Base-by-base conservation (phyloP, 2,888 invertebrate genomes). In the Tuberolachnus salignus region DNA sequence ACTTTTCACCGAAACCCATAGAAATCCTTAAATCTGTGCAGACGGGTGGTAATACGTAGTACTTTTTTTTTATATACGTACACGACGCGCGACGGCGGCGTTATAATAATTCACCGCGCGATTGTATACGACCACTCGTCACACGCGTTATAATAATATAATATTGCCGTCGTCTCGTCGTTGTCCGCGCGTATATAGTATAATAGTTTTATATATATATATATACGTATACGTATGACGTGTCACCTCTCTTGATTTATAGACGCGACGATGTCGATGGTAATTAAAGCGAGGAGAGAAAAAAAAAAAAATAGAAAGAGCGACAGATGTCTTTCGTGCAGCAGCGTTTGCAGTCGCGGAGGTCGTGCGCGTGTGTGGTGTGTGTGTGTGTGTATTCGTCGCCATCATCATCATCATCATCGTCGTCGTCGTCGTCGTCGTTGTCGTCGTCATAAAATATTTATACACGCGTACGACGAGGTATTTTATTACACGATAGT, bases 201-300 rank as follows among this genome's bases (percentile, higher is more conserved):
- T 63, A 59, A n/a, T n/a, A n/a, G n/a, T n/a, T n/a, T n/a, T n/a
- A 21, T 14, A 59, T 34, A 61, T 44, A 44, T 44, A 44, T 44
- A 44, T 44, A 44, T 10, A 10, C 13, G 13, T 46, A 46, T 46
- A 46, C 46, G 21, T 19, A 2, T 1, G 2, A 42, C 59, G 51
- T 57, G 78, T 78, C 69, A 78, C 78, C 59, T 78, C 59, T 78
- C 78, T 78, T 78, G 78, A 78, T 78, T 78, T 78, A 78, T 78
- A 69, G 78, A 78, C 66, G 49, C 78, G 67, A 78, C 78, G 46
- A 78, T 69, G 78, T 67, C 78, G 66, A 67, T 67, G 78, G 78
- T 78, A 78, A 78, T 78, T 78, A 78, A 78, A 78, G 73, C 63
- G 34, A 34, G 73, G 73, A 73, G 73, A 73, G 55, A 66, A 66